Base-by-base conservation (phyloP, 2,113 vertebrate genomes). In the Leucopsar rothschildi region DNA sequence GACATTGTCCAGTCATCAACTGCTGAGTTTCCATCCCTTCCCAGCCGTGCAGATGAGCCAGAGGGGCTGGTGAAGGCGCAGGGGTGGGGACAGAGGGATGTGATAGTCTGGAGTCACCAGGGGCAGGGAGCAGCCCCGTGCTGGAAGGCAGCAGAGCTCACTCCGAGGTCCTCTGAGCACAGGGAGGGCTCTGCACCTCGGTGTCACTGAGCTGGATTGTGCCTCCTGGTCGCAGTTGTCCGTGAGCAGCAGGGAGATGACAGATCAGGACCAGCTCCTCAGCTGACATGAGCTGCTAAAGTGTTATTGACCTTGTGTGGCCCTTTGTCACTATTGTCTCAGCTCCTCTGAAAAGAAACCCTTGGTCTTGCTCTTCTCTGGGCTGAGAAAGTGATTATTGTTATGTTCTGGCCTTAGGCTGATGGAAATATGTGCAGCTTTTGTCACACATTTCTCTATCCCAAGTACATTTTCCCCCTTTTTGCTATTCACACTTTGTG, bases 221-320 rank as follows among this genome's bases (percentile, higher is more conserved):
- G 91, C 86, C 80, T 71, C 57, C 15, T 80, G 91, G 45, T 37
- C 63, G 53, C 89, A 66, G 79, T n/a, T 91, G 92, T 84, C 92
- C 89, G 44, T 3, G 65, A 92, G 90, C 94, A 83, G 71, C 77
- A 21, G 65, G 80, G 92, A 90, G 83, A 78, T 92, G 88, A 81
- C 85, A 93, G 75, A 90, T 88, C 87, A 79, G 76, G 63, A 68
- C 78, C 76, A 77, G 72, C 50, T 92, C 86, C 82, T 88, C 91
- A 21, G 85, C 71, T 92, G 92, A 93, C 83, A 37, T 42, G 80
- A 86, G 86, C 17, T 47, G 88, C 87, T 71, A 3, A 91, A 89
- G 85, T 79, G 79, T 77, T 81, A 70, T 42, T 88, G 94, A 91
- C 91, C 94, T 92, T 94, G 87, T 81, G 89, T 94, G 91, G 86